Base-by-base conservation (phyloP, 2,888 invertebrate species). In the Rhabditoides inermis region DNA sequence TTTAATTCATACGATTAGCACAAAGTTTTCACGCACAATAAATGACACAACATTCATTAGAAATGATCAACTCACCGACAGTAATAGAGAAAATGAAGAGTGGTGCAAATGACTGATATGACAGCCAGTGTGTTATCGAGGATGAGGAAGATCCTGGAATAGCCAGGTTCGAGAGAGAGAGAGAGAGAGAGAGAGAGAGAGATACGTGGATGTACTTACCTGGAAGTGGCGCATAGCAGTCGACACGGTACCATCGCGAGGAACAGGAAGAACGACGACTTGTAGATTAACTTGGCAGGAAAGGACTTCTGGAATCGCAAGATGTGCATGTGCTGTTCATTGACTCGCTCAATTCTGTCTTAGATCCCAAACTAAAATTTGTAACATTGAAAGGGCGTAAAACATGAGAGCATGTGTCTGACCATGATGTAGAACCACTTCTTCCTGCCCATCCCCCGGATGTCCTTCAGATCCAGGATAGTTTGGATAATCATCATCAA, bases 81-180 rank as follows among this genome's bases (percentile, higher is more conserved):
- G 78, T 94, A 95, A 81, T 94, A 95, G 49, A 95, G 81, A 77
- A 94, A 94, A 78, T 94, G 95, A 0, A 92, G 90, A 0, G 92
- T 88, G 0, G 92, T 94, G 12, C 90, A 88, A 28, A 95, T 81
- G 86, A 94, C 92, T 15, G 92, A 90, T 55, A 90, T 83, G 2
- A 94, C 87, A 0, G 90, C 88, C 2, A 92, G 83, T 58, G 88
- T 85, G 76, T 95, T 94, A 78, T 95, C 94, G 48, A 86, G 84
- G 77, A 86, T 86, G 52, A 88, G 86, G 23, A 85, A 83, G 70
- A 92, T 94, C 56, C 85, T 83, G 25, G 46, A 40, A 18, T 65
- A n/a, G n/a, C 50, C 10, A 37, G 68, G 69, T 12, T 53, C 32
- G 12, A 51, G 37, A 12, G 68, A 60, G 22, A 65, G 45, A 5